Conservation (phyloP, 1,140 invertebrate genomes). For the Drosophila tristis region DNA sequence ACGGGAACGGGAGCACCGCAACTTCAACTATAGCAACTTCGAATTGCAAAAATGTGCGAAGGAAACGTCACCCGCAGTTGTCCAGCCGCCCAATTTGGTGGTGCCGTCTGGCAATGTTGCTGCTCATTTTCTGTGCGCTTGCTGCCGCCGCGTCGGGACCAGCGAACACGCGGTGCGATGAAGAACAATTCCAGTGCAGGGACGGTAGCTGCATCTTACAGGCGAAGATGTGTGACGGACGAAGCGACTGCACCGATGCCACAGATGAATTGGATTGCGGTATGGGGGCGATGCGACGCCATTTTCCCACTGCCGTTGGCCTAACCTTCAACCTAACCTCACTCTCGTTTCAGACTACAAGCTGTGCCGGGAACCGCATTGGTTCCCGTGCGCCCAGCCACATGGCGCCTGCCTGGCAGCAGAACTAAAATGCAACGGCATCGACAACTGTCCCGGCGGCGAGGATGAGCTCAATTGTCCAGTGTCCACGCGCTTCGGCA, state of each 20-base stretch:
- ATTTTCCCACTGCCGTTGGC: neutral
- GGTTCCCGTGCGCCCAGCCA: slow-evolving; percentile 73
- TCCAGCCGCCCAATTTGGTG: neutral
- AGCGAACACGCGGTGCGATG: slow-evolving; percentile 66
- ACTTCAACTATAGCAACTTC: no score
- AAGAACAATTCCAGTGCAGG: slow-evolving; percentile 85
- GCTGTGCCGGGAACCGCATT: slow-evolving; percentile 76
- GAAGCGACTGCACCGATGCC: slow-evolving; percentile 87
- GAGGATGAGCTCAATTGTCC: slow-evolving; percentile 84
- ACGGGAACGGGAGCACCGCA: no score
- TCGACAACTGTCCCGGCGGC: slow-evolving; percentile 85
- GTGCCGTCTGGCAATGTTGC: slow-evolving; percentile 46
- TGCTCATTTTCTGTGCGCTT: slow-evolving; percentile 61
- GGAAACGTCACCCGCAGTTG: no score
- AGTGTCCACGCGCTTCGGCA: slow-evolving; percentile 1
- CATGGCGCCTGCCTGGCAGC: slow-evolving; percentile 83
- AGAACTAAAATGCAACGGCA: slow-evolving; percentile 84
- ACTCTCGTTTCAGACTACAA: slow-evolving; percentile 53
- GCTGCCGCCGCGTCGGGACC: slow-evolving; percentile 68
- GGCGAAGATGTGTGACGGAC: slow-evolving; percentile 88
- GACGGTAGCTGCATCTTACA: slow-evolving; percentile 87
- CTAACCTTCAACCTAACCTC: slow-evolving; percentile 8
- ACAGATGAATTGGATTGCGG: slow-evolving; percentile 89
- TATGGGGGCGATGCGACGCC: slow-evolving; percentile 68
- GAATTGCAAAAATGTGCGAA: no score